Base-by-base conservation (phyloP, 2,797 vertebrate species). In the Zalophus californianus region DNA sequence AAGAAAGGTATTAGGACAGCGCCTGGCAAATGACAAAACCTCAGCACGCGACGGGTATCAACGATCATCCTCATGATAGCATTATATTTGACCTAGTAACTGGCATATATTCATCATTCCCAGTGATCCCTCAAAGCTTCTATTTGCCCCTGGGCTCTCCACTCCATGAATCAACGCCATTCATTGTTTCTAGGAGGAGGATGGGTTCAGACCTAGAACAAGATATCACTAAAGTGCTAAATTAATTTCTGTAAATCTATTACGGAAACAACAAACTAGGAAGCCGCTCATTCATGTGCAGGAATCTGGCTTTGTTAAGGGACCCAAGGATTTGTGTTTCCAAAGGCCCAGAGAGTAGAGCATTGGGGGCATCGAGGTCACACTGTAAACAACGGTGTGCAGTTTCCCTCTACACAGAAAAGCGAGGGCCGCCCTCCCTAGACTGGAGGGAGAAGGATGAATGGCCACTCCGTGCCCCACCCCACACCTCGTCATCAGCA, bases 241-340 rank as follows among this genome's bases (percentile, higher is more conserved):
- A 82, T 84, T 92, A 80, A 41, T 83, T 93, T 88, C 44, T 18
- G 4, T 48, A 60, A 48, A 38, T 89, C 32, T 91, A 3, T 86
- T 64, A 75, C 38, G 64, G 73, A 82, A 91, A 79, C 35, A 94
- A 77, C 44, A 72, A 48, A 60, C 5, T 35, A 70, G 78, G 77
- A 85, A 66, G 79, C 66, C 72, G 89, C 38, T 21, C 44, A 68
- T 38, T 93, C 56, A 73, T 62, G 82, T 72, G 15, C 41, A 86
- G 52, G 32, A 89, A 8, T 15, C 56, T 85, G 50, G 38, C 38
- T 93, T 91, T 83, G 41, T 94, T 58, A 72, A 89, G 58, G 93
- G 54, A 84, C 41, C 60, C 3, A 4, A 91, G 56, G 54, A 79
- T 29, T 21, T 97, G 75, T 70, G 80, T 70, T 89, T 93, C 62